Base-by-base conservation (phyloP, 1,140 invertebrate genomes). In the Drosophila sp. region DNA sequence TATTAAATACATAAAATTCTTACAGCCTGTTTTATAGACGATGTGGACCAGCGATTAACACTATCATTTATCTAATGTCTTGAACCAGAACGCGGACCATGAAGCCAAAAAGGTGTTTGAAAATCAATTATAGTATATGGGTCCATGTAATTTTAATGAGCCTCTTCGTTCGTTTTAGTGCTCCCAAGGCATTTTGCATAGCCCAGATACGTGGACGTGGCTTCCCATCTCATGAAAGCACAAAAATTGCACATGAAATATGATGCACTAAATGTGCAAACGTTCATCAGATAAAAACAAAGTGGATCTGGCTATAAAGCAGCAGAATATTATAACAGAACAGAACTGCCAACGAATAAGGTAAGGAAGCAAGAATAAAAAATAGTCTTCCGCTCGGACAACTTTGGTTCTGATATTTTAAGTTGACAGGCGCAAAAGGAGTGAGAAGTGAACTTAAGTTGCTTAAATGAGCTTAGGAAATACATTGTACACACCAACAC, bases 21-120 rank as follows among this genome's bases (percentile, higher is more conserved):
- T 67, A 80, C 72, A 40, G 57, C 66, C 40, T 40, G 56, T 54
- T 57, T n/a, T n/a, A 58, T 32, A 8, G 25, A 6, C 50, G 58
- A 54, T 68, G 64, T 11, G 30, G 33, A 25, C 40, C 50, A 74
- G 44, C 75, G 84, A 89, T 87, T 87, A 89, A 87, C 83, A 84
- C 83, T 74, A 55, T 84, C 83, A 89, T 87, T 79, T 74, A 66
- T 60, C 80, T 84, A 80, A 84, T 87, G 62, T 70, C 72, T 40
- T 55, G 68, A 72, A 40, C 61, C 10, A 70, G n/a, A 47, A 47
- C 23, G 8, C 23, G 17, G 5, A 47, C 5, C 17, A 35, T 27
- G 44, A 8, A 50, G 17, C 60, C 54, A 30, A 55, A 69, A 64
- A 89, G 76, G 84, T 89, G 83, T 87, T 67, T 65, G 80, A 60